Percentiles rank a stretch among this genome's conserved stretches.
Evolutionary conservation across 2,888 invertebrate species (phyloP).

Genomic region (Lordiphosa fenestrarum): DNA sequence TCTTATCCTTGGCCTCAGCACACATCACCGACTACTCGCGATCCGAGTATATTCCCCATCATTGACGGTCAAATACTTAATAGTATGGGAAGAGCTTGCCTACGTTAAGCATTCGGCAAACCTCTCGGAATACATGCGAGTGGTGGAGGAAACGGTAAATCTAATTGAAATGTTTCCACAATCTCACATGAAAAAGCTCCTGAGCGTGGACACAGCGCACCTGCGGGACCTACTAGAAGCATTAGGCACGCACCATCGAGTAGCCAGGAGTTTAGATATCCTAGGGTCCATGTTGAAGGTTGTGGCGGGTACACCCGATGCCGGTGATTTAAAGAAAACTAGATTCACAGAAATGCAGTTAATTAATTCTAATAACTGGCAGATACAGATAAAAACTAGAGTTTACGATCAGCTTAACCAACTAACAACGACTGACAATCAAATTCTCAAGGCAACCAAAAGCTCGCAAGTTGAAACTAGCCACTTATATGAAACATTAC

Average conservation of each 20-base stretch:
- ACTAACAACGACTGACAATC: slow-evolving; percentile 11
- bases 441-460: slow-evolving; percentile 17
- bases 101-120: no score
- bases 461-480: slow-evolving; percentile 12
- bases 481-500: slow-evolving; percentile 16
- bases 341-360: slow-evolving; percentile 9
- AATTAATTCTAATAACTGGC: slow-evolving; percentile 13
- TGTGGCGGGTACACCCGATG: slow-evolving; percentile 14
- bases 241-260: no score
- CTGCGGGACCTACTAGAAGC: no score
- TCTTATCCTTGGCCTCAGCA: slow-evolving; percentile 12
- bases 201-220: no score
- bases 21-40: slow-evolving; percentile 17
- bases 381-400: slow-evolving; percentile 17
- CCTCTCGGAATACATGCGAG: no score
- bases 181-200: no score
- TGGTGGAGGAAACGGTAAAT: no score
- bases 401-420: slow-evolving; percentile 17
- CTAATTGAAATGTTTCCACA: no score
- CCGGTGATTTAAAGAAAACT: slow-evolving; percentile 7
- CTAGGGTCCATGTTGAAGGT: slow-evolving; percentile 8
- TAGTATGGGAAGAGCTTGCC: no score
- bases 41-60: slow-evolving; percentile 22
- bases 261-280: slow-evolving; percentile 16
- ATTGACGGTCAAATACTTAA: not conserved